A percentile compares a stretch with the other conserved stretches of the same genome.
Evolutionary conservation across 2,113 vertebrate genomes (phyloP).

Genomic region (Channa maculata): DNA sequence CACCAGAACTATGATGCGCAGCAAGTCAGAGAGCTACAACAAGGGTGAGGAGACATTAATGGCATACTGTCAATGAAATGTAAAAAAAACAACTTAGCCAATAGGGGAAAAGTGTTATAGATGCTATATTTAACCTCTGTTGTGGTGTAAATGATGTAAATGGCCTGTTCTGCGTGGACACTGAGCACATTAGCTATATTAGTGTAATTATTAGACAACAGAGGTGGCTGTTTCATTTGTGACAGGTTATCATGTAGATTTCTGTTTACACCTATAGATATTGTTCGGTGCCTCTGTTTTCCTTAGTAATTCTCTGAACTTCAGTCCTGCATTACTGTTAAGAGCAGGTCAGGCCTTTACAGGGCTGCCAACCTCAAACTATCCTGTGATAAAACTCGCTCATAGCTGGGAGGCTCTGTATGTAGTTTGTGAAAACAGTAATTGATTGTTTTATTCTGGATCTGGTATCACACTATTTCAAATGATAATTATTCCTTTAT

Average conservation of each 20-base stretch:
- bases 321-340: slow-evolving; percentile 71
- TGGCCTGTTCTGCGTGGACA: not conserved
- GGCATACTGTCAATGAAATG: not conserved
- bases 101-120: not conserved
- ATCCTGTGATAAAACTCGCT: slow-evolving; percentile 62
- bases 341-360: slow-evolving; percentile 41
- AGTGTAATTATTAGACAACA: not conserved
- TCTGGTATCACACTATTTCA: not conserved
- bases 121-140: not conserved
- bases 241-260: slow-evolving; percentile 25
- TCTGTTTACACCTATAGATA: slow-evolving; percentile 42
- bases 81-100: not conserved
- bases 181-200: not conserved
- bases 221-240: slow-evolving; percentile 8
- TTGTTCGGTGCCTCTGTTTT: slow-evolving; percentile 56
- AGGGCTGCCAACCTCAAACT: slow-evolving; percentile 27
- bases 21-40: slow-evolving; percentile 92
- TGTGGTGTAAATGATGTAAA: not conserved
- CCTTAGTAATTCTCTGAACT: slow-evolving; percentile 48
- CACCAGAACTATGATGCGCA: slow-evolving; percentile 88
- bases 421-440: slow-evolving; percentile 22
- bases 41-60: slow-evolving; percentile 74
- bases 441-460: slow-evolving; percentile 31
- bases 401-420: slow-evolving; percentile 48
- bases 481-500: not conserved